Base-by-base conservation (phyloP, 1,140 invertebrate genomes). In the Drepana arcuata region DNA sequence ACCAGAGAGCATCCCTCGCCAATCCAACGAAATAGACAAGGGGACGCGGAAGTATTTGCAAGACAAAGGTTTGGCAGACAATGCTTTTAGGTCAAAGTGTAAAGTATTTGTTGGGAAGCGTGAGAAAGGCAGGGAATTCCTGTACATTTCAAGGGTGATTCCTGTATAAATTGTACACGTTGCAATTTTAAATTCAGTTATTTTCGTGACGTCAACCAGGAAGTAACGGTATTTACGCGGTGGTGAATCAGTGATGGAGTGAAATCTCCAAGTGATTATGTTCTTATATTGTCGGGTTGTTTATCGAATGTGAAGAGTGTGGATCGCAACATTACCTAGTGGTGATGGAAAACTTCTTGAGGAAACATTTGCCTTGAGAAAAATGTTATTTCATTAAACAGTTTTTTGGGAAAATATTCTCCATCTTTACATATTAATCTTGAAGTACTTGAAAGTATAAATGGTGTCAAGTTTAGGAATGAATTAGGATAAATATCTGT, bases 1-100 rank as follows among this genome's bases (percentile, higher is more conserved):
- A 34, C 25, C 27, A 18, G 28, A 34, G 57, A 51, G 48, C 47
- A 36, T 31, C 18, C 21, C 35, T 43, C 39, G n/a, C 26, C 16
- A 34, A 30, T 16, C 13, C 39, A 29, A 36, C 31, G 28, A 46
- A 41, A 26, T n/a, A 41, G 38, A 39, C 23, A 48, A 50, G 56
- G 64, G 60, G 58, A 53, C 26, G 23, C 42, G 48, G 52, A 58
- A 57, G 49, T 48, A 44, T 59, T 55, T 53, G 52, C 42, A 56
- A 70, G 56, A 72, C 62, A 75, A 74, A 63, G 48, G 48, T 39
- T 53, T 52, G 6, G 40, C 56, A 58, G 45, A 75, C 71, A 79
- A 79, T 72, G 56, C 34, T n/a, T 39, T 41, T 35, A 52, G 63
- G 60, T 72, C 69, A 71, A 57, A 71, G 60, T 63, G 48, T 60